Conservation (phyloP, 2,113 vertebrate species). For the Kryptolebias marmoratus region DNA sequence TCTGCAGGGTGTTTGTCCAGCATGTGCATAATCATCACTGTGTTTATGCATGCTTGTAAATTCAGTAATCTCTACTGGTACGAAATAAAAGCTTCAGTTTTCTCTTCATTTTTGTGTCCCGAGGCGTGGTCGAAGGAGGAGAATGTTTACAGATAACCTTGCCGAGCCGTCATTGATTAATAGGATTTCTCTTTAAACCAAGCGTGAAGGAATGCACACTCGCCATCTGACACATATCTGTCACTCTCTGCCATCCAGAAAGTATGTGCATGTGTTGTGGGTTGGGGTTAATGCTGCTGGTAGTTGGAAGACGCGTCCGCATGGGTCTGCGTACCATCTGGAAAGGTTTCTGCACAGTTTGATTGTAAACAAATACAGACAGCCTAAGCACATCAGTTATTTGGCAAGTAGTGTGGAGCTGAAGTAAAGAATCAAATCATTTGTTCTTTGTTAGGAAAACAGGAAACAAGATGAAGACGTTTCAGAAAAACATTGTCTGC, state of each 20-base stretch:
- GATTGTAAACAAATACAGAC: constrained; percentile 32
- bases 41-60: constrained; percentile 37
- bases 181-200: constrained; percentile 11
- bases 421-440: background rate
- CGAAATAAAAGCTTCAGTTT: no score
- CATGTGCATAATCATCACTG: constrained; percentile 32
- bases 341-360: constrained; percentile 49
- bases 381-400: no score
- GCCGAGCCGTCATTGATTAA: constrained; percentile 38
- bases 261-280: constrained; percentile 20
- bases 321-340: constrained; percentile 60
- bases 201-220: constrained; percentile 25
- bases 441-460: background rate
- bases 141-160: constrained; percentile 24
- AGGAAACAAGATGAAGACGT: no score
- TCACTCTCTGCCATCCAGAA: constrained; percentile 16
- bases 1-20: constrained; percentile 42
- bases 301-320: constrained; percentile 53
- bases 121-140: background rate
- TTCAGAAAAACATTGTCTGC: no score
- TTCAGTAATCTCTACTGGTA: no score
- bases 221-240: background rate
- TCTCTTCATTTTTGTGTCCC: constrained; percentile 5
- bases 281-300: constrained; percentile 1
- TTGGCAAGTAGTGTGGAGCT: constrained; percentile 18